Evolutionary conservation across 2,797 vertebrate species (phyloP).

Genomic region (Scolopax bukidnonensis): DNA sequence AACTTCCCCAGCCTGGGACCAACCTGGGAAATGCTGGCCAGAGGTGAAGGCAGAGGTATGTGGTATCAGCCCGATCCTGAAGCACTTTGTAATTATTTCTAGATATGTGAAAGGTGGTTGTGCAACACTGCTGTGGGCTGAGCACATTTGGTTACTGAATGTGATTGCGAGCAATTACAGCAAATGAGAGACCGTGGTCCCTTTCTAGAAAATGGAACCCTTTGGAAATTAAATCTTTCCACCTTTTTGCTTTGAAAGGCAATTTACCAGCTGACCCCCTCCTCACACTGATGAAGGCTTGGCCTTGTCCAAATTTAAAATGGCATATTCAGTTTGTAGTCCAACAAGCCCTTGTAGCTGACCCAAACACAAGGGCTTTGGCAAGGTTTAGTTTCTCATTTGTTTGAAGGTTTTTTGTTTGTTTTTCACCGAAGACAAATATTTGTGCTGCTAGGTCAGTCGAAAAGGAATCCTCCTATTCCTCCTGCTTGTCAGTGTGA

Average conservation of each 20-base stretch:
- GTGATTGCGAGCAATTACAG: neutral
- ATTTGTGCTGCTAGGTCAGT: constrained; percentile 13
- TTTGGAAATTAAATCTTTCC: constrained; percentile 58
- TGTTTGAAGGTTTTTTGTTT: neutral
- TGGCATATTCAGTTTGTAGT: neutral
- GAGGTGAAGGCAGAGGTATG: neutral
- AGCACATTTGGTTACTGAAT: neutral
- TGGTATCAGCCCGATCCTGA: neutral
- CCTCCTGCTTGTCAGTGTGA: neutral
- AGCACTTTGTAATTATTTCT: neutral
- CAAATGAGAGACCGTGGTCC: neutral
- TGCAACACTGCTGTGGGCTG: neutral
- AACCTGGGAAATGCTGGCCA: neutral
- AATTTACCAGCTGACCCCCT: constrained; percentile 54
- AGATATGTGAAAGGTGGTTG: neutral
- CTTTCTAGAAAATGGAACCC: neutral
- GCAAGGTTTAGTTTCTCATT: neutral
- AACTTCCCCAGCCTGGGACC: neutral
- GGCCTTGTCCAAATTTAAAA: neutral
- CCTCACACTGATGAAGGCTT: neutral
- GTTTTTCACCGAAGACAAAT: constrained; percentile 24
- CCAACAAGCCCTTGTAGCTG: neutral
- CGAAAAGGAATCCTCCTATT: neutral
- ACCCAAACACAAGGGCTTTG: neutral
- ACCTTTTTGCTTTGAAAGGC: constrained; percentile 43